Percentiles rank a stretch among this genome's conserved stretches.
phyloP scores from a whole-genome alignment of 2,888 invertebrate species.

The Drosophila ezoana region DNA sequence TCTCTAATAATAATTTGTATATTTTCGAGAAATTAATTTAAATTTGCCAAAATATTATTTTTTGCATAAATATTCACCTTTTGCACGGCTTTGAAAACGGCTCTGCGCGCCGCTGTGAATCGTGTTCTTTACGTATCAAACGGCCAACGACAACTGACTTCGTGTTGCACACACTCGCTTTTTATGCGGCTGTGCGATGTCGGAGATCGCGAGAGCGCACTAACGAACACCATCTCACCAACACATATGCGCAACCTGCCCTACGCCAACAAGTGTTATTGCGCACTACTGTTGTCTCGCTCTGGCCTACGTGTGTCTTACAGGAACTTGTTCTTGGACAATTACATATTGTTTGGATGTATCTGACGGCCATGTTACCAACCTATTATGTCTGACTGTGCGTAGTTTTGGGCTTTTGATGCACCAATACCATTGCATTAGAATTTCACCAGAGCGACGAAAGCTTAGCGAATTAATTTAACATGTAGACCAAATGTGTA shows the following conservation, averaged over 20 bases:
- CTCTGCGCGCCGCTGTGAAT: constrained; percentile 17
- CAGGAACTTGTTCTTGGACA: constrained; percentile 32
- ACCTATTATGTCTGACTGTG: constrained; percentile 20
- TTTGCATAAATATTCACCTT: constrained; percentile 61
- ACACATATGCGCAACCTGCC: constrained; percentile 38
- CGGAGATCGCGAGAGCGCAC: constrained; percentile 20
- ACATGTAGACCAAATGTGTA: background rate
- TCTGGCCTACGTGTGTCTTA: constrained; percentile 17
- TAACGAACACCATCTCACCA: background rate
- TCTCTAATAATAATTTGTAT: constrained; percentile 10
- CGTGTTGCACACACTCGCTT: background rate
- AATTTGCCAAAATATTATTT: constrained; percentile 7
- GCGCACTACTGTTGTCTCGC: constrained; percentile 32
- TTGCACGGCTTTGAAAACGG: background rate
- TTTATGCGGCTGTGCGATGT: constrained; percentile 1
- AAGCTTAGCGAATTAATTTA: constrained; percentile 27
- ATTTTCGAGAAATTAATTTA: constrained; percentile 26
- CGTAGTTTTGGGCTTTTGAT: constrained; percentile 30
- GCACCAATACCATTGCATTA: constrained; percentile 54
- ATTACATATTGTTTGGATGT: constrained; percentile 45
- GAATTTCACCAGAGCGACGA: constrained; percentile 63
- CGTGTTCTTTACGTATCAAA: constrained; percentile 19
- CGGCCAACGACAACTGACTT: constrained; percentile 11
- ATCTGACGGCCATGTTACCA: constrained; percentile 28
- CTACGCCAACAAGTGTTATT: constrained; percentile 49